Percentiles rank a stretch among this genome's conserved stretches.
Conservation (phyloP, 2,113 vertebrate genomes). For the Eclectus roratus region DNA sequence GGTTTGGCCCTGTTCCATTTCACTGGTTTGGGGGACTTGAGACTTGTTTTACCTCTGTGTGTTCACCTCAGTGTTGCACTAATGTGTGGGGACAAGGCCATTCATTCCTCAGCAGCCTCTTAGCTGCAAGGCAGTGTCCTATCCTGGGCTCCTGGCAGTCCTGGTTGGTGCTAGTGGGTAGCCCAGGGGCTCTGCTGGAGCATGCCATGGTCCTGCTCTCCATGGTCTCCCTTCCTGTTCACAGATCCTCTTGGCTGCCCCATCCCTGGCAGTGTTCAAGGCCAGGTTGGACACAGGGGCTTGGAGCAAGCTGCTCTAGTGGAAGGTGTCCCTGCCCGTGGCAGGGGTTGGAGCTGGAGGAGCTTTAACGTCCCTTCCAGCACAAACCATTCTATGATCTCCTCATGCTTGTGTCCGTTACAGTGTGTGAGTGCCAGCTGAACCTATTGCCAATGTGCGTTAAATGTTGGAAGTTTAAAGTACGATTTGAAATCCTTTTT, state of each 20-base stretch:
- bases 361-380: background rate
- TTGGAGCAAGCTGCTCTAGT: background rate
- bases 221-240: accelerated
- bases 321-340: background rate
- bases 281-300: background rate
- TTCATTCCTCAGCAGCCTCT: background rate
- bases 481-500: background rate
- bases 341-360: background rate
- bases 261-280: background rate
- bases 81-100: accelerated
- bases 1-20: slow-evolving; percentile 2
- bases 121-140: background rate
- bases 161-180: background rate
- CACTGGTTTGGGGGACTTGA: background rate
- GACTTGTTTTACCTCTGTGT: background rate
- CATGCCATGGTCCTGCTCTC: background rate
- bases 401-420: accelerated
- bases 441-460: background rate
- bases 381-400: background rate
- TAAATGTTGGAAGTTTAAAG: background rate
- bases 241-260: background rate
- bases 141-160: background rate
- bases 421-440: background rate
- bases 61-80: background rate
- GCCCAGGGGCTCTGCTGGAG: background rate